A percentile compares a stretch with the other conserved stretches of the same genome.
Evolutionary conservation across 1,140 invertebrate genomes (phyloP).

Genomic region (Cotesia glomerata): DNA sequence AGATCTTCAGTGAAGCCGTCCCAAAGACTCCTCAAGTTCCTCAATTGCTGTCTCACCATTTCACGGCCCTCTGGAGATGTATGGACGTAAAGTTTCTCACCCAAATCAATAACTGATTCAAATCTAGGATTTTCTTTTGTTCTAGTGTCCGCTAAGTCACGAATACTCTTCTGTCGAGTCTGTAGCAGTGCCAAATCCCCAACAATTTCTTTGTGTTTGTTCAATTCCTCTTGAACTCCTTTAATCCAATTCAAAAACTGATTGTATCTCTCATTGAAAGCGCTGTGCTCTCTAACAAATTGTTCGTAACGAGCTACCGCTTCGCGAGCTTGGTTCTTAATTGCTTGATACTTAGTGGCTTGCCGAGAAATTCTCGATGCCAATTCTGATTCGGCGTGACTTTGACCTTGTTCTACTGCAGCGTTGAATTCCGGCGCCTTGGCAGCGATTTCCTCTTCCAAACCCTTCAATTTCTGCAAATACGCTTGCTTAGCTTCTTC

Average conservation of each 20-base stretch:
- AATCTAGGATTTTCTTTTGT: slow-evolving; percentile 83
- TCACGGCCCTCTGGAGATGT: slow-evolving; percentile 94
- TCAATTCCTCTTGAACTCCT: slow-evolving; percentile 73
- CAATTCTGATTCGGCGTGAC: slow-evolving; percentile 78
- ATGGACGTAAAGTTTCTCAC: slow-evolving; percentile 90
- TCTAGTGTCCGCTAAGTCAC: slow-evolving; percentile 80
- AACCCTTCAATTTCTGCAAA: slow-evolving; percentile 76
- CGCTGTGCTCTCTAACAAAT: slow-evolving; percentile 83
- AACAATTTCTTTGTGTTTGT: slow-evolving; percentile 82
- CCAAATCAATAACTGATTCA: slow-evolving; percentile 84
- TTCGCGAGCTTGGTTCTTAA: slow-evolving; percentile 85
- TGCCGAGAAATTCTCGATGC: slow-evolving; percentile 79
- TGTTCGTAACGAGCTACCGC: slow-evolving; percentile 79
- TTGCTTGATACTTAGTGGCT: slow-evolving; percentile 81
- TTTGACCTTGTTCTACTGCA: slow-evolving; percentile 73
- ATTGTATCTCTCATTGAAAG: slow-evolving; percentile 80
- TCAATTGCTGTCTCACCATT: slow-evolving; percentile 86
- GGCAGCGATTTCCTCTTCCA: slow-evolving; percentile 76
- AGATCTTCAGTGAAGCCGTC: slow-evolving; percentile 86
- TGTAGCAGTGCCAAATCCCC: slow-evolving; percentile 86
- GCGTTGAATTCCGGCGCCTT: slow-evolving; percentile 77
- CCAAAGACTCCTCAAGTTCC: slow-evolving; percentile 83
- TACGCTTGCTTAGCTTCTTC: slow-evolving; percentile 82
- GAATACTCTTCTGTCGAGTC: slow-evolving; percentile 82
- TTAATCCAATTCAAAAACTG: slow-evolving; percentile 79